phyloP scores from a whole-genome alignment of 2,113 vertebrate genomes.

The Microcebus murinus region DNA sequence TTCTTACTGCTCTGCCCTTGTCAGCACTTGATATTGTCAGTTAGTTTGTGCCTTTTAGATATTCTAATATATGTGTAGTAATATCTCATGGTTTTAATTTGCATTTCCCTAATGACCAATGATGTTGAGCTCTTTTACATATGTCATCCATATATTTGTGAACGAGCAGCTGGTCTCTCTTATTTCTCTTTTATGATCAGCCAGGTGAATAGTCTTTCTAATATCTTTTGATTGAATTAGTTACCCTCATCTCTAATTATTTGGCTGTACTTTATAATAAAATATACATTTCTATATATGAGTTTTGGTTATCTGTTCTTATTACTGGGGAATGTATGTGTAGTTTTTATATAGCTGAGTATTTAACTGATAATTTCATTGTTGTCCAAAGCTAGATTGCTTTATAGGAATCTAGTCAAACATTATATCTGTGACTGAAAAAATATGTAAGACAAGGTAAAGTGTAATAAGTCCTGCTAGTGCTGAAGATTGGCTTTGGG shows the following conservation, averaged over 20 bases:
- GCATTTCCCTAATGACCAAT: neutral
- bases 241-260: conserved; percentile 3
- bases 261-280: conserved; percentile 15
- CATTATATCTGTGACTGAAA: neutral
- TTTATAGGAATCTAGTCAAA: neutral
- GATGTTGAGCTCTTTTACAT: neutral
- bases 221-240: neutral
- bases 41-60: neutral
- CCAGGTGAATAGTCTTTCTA: neutral
- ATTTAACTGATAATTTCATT: conserved; percentile 7
- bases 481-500: conserved; percentile 8
- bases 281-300: neutral
- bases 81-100: neutral
- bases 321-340: neutral
- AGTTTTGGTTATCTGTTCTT: conserved; percentile 8
- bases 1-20: neutral
- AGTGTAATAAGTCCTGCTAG: neutral
- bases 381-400: neutral
- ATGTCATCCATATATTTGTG: neutral
- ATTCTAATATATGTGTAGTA: neutral
- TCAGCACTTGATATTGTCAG: neutral
- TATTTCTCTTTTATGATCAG: conserved; percentile 36
- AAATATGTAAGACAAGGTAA: neutral
- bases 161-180: neutral
- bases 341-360: conserved; percentile 3